Evolutionary conservation across 2,797 vertebrate genomes (phyloP).

Genomic region (Scomberomorus guttatus): DNA sequence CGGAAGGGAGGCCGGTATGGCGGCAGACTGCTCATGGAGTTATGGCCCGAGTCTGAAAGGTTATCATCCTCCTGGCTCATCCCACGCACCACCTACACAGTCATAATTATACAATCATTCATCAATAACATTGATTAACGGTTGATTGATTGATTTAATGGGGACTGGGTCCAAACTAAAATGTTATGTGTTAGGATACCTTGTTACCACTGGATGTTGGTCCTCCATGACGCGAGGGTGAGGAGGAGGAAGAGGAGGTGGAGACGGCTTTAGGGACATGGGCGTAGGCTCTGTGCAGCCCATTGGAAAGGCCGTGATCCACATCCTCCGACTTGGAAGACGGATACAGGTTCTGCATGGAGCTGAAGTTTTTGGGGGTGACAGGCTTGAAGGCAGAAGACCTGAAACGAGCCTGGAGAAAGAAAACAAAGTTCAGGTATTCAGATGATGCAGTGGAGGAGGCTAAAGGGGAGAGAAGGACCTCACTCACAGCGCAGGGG

Average conservation of each 20-base stretch:
- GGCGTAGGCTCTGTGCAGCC: conserved; percentile 78
- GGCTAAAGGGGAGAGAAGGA: neutral
- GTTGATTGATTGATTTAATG: too few relatives aligned
- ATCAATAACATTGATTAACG: too few relatives aligned
- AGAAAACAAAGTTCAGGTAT: conserved; percentile 12
- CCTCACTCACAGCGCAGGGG: neutral
- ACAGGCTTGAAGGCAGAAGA: conserved; percentile 94
- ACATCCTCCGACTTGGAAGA: conserved; percentile 91
- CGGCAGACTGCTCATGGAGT: conserved; percentile 94
- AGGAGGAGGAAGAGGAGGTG: conserved; percentile 90
- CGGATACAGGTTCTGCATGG: conserved; percentile 94
- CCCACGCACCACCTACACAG: conserved; percentile 82
- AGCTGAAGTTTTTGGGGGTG: conserved; percentile 92
- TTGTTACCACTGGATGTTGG: conserved; percentile 68
- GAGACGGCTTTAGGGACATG: conserved; percentile 86
- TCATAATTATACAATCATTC: conserved; percentile 49
- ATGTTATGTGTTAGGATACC: conserved; percentile 50
- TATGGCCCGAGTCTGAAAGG: conserved; percentile 91
- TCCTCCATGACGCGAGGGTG: conserved; percentile 86
- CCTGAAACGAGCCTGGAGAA: conserved; percentile 89
- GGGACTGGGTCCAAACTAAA: neutral
- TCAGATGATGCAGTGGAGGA: conserved; percentile 1
- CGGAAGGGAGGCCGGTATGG: conserved; percentile 91
- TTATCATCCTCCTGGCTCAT: conserved; percentile 90
- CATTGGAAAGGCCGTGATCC: conserved; percentile 89